These are phyloP conservation scores for Nipponia nippon DNA, from an alignment of 2,113 vertebrate genomes.

Conservation along the genomic window DNA sequence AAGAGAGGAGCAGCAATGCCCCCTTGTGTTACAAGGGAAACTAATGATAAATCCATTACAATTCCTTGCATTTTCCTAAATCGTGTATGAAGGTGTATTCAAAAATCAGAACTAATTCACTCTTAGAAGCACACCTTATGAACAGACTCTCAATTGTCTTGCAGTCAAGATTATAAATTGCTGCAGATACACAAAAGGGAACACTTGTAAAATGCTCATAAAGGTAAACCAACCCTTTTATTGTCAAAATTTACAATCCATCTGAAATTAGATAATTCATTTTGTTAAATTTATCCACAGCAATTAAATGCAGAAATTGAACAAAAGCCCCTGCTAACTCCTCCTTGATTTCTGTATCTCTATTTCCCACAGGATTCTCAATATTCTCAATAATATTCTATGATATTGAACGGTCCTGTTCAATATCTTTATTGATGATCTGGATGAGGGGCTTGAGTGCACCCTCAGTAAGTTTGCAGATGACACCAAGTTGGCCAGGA, in stretches of 20 bases:
- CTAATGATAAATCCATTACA: fast-evolving
- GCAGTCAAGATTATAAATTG: neutral
- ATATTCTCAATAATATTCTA: too few species aligned
- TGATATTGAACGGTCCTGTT: too few species aligned
- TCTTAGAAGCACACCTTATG: neutral
- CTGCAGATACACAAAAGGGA: neutral
- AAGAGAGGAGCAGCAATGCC: conserved; percentile 38
- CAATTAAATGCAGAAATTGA: neutral
- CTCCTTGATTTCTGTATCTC: neutral
- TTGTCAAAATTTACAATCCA: neutral
- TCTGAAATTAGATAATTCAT: neutral
- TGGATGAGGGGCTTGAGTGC: too few species aligned
- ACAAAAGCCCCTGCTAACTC: neutral
- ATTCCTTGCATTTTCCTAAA: neutral
- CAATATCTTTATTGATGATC: too few species aligned
- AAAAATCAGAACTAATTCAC: neutral
- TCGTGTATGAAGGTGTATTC: fast-evolving
- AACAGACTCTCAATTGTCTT: neutral
- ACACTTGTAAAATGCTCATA: fast-evolving
- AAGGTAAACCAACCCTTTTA: neutral
- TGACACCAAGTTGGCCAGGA: too few species aligned
- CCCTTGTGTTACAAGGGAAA: conserved; percentile 43
- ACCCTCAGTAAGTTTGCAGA: too few species aligned
- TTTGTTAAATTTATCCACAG: neutral
- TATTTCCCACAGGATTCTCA: too few species aligned